Percentiles rank a stretch among this genome's conserved stretches.
phyloP scores from a whole-genome alignment of 92 coral and sea anemone species.

The Palythoa grandis region DNA sequence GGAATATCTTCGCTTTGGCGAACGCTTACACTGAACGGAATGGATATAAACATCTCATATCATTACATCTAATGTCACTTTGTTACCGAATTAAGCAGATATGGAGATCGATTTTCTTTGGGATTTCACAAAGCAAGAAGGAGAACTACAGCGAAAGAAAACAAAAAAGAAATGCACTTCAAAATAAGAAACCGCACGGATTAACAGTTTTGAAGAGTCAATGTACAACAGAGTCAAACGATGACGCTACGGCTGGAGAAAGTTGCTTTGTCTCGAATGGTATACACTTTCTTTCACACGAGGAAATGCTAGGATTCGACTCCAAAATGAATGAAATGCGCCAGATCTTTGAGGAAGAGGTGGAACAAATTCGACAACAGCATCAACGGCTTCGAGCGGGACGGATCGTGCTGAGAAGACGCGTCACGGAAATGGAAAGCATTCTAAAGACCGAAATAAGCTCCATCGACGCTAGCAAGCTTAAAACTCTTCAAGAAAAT shows the following conservation, averaged over 20 bases:
- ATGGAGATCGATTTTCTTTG: constrained; percentile 60
- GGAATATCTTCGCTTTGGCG: not conserved
- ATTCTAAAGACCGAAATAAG: constrained; percentile 69
- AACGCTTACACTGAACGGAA: not conserved
- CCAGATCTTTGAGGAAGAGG: constrained; percentile 77
- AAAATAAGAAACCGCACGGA: constrained; percentile 22
- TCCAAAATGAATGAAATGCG: constrained; percentile 88
- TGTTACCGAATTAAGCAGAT: constrained; percentile 76
- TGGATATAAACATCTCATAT: not conserved
- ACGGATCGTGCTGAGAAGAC: constrained; percentile 58
- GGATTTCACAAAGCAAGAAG: constrained; percentile 26
- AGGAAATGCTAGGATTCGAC: constrained; percentile 76
- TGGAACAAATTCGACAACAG: constrained; percentile 76
- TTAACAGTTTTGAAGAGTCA: not conserved
- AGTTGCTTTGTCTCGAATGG: constrained; percentile 70
- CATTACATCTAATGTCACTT: constrained; percentile 67
- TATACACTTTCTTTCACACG: constrained; percentile 65
- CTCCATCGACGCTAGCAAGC: constrained; percentile 49
- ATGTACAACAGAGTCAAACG: not conserved
- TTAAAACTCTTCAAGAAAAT: constrained; percentile 61
- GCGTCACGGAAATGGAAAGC: constrained; percentile 82
- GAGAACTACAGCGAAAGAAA: constrained; percentile 31
- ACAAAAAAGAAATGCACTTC: constrained; percentile 22
- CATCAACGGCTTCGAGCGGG: constrained; percentile 81
- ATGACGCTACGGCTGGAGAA: constrained; percentile 21